These are phyloP conservation scores for Timema cristinae DNA, from an alignment of 2,888 invertebrate species.

Conservation along the genomic window DNA sequence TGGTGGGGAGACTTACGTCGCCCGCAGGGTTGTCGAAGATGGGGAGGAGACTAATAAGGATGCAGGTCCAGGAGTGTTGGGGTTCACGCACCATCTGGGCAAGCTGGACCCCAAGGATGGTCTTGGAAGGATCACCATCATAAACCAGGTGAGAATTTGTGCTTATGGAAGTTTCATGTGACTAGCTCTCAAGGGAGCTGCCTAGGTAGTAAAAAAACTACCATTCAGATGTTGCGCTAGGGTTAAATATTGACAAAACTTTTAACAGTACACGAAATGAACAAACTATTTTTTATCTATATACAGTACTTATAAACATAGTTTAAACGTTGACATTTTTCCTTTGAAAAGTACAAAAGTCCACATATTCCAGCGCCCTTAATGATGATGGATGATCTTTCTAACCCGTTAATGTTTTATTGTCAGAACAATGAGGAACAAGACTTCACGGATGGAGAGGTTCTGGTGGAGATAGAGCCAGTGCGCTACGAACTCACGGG, in stretches of 20 bases:
- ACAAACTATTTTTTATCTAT: too few relatives aligned
- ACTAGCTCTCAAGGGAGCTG: background rate
- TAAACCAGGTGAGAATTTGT: conserved; percentile 51
- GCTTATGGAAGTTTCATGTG: background rate
- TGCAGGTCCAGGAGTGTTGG: conserved; percentile 36
- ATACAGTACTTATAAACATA: too few relatives aligned
- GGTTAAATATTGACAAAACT: too few relatives aligned
- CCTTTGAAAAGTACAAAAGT: too few relatives aligned
- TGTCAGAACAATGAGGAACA: conserved; percentile 51
- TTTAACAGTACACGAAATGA: too few relatives aligned
- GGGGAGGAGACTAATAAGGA: conserved; percentile 25
- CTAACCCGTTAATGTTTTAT: too few relatives aligned
- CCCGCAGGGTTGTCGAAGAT: conserved; percentile 32
- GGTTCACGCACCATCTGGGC: conserved; percentile 61
- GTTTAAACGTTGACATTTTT: too few relatives aligned
- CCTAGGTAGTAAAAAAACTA: too few relatives aligned
- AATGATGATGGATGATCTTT: too few relatives aligned
- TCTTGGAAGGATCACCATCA: conserved; percentile 65
- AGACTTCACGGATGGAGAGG: conserved; percentile 63
- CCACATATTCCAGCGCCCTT: too few relatives aligned
- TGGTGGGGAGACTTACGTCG: conserved; percentile 45
- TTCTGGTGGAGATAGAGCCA: conserved; percentile 78
- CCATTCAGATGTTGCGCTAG: too few relatives aligned
- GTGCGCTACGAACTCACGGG: conserved; percentile 67
- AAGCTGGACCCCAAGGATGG: conserved; percentile 60